Evolutionary conservation across 2,113 vertebrate genomes (phyloP), one percentile per base, ranked within the genome.

Genomic region (Cricetomys ansorgei): DNA sequence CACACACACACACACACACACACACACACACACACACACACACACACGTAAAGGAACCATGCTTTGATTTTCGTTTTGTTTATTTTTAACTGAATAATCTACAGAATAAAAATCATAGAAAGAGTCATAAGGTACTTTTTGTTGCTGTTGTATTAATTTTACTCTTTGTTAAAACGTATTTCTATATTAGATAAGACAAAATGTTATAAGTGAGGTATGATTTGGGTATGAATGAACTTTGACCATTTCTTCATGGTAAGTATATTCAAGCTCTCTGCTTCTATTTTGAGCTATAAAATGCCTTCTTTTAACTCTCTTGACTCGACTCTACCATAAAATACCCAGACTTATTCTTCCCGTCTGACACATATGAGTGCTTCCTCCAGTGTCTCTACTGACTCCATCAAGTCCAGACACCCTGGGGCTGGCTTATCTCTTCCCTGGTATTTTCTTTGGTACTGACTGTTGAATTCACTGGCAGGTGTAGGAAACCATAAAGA

Each of bases 401-500:
- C 37, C 43, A 21, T n/a, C 37, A 0, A 7, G 21, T 57, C 64
- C 76, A 75, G 15, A 93, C 92, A 27, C 53, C n/a, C 19, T 57
- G 88, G 67, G 10, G 17, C 55, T 34, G 37, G 53, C 73, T 83
- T 9, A 6, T 75, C 43, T 79, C 13, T 92, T 94, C 43, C 45
- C n/a, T n/a, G 50, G 27, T 69, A 1, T 76, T 86, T 85, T n/a
- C 45, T 76, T 94, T 59, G 53, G 3, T 0, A 0, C 73, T 72
- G 59, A 13, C 25, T 93, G 64, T 73, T 86, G 53, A 97, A 34
- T 77, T 9, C 86, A n/a, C 0, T 92, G 88, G 48, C 17, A 90
- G 23, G 4, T 48, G 79, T 67, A 75, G 65, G 85, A 97, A 97
- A 97, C 40, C 55, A 93, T 59, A 83, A 75, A 1, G 1, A 93